Evolutionary conservation across 2,888 invertebrate genomes (phyloP).

Genomic region (Ecdyonurus torrentis): DNA sequence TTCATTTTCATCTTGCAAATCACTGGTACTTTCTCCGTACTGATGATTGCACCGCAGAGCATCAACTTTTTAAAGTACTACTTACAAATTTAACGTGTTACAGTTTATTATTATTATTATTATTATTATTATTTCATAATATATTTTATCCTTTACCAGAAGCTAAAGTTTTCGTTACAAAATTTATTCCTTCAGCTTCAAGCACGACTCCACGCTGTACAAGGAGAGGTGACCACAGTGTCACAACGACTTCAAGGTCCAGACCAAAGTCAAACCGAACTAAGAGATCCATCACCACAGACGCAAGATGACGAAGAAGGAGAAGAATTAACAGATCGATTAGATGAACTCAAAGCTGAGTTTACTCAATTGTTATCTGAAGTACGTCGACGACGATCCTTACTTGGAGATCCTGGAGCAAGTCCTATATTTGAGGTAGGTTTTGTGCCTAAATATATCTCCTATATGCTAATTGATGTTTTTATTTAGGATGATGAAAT

Average conservation of each 20-base stretch:
- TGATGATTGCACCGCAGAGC: no score
- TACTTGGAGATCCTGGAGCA: conserved; percentile 15
- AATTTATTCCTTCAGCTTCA: conserved; percentile 23
- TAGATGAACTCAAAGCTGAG: conserved; percentile 25
- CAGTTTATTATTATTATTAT: no score
- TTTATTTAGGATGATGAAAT: conserved; percentile 21
- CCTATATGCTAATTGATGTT: neutral
- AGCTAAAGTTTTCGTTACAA: no score
- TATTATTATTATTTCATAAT: no score
- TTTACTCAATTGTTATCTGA: conserved; percentile 26
- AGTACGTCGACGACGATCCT: conserved; percentile 23
- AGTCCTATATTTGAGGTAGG: neutral
- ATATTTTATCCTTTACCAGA: no score
- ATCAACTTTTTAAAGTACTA: no score
- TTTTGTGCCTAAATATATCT: neutral
- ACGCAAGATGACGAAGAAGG: conserved; percentile 12
- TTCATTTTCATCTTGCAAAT: no score
- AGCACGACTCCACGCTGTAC: conserved; percentile 22
- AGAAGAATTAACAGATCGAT: conserved; percentile 15
- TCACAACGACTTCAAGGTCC: conserved; percentile 15
- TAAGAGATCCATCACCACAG: conserved; percentile 4
- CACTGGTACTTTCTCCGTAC: no score
- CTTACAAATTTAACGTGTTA: no score
- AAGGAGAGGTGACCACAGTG: conserved; percentile 22
- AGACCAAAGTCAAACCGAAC: conserved; percentile 1